These are phyloP conservation scores for Neopipo cinnamomea DNA, from an alignment of 2,113 vertebrate genomes.

Conservation along the genomic window DNA sequence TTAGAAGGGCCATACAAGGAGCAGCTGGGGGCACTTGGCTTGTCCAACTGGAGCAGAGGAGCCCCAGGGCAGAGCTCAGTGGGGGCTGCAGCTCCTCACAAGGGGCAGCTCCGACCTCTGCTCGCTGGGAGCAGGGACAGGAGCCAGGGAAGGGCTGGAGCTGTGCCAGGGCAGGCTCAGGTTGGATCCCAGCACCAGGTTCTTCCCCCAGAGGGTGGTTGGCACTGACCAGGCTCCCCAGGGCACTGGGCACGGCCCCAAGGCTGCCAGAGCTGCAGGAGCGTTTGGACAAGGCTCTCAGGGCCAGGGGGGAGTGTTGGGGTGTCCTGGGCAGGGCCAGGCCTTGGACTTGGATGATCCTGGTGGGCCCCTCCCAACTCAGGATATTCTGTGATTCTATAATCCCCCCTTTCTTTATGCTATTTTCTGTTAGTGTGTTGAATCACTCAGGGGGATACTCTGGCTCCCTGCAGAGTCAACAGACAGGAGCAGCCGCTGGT, in stretches of 20 bases:
- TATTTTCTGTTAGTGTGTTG: background rate
- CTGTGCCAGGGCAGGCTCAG: background rate
- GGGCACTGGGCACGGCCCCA: background rate
- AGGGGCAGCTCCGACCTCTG: background rate
- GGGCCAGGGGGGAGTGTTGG: background rate
- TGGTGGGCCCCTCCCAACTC: rapidly evolving
- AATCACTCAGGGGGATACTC: background rate
- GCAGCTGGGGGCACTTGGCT: background rate
- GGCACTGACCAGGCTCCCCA: background rate
- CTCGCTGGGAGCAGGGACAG: background rate
- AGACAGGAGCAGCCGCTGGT: background rate
- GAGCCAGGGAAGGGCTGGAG: background rate
- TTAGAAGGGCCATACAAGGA: background rate
- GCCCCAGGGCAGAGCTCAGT: background rate
- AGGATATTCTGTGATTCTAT: background rate
- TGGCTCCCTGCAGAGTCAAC: background rate
- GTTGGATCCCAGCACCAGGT: background rate
- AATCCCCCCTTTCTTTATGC: background rate
- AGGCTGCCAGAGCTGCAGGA: background rate
- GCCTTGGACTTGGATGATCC: rapidly evolving
- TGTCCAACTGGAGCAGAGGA: background rate
- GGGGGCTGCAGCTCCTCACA: background rate
- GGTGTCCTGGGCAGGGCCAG: background rate
- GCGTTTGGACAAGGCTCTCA: background rate
- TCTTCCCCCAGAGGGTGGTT: background rate